Percentiles rank a stretch among this genome's conserved stretches.
phyloP scores from a whole-genome alignment of 2,797 vertebrate species.

The Heliangelus exortis region DNA sequence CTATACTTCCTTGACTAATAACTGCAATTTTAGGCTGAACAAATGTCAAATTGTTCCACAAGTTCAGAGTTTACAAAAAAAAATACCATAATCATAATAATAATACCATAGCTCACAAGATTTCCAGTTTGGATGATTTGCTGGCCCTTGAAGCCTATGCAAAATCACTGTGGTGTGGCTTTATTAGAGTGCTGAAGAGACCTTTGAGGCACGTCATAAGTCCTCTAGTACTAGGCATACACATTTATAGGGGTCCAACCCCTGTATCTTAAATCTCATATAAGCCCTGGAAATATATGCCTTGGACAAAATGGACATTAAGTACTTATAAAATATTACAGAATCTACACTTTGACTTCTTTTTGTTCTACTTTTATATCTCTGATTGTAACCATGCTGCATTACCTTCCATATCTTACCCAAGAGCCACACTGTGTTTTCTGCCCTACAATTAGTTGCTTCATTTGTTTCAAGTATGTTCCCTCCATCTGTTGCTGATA shows the following conservation, averaged over 20 bases:
- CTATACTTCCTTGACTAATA: not conserved
- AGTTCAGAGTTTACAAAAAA: not conserved
- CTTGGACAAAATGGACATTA: not conserved
- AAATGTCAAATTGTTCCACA: not conserved
- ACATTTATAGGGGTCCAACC: rapidly evolving
- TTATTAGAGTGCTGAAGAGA: not conserved
- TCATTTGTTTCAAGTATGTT: not conserved
- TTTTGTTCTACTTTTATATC: not conserved
- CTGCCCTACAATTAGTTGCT: not conserved
- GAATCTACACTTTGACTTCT: not conserved
- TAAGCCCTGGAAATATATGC: not conserved
- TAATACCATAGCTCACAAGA: rapidly evolving
- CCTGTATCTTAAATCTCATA: not conserved
- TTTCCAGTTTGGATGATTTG: not conserved
- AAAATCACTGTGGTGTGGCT: not conserved
- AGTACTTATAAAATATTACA: not conserved
- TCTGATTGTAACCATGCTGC: not conserved
- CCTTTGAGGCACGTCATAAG: not conserved
- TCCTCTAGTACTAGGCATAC: not conserved
- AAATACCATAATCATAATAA: no score
- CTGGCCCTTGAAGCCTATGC: not conserved
- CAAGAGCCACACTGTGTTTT: not conserved
- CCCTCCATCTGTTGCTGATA: not conserved
- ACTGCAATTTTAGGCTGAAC: not conserved
- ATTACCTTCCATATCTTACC: not conserved